Evolutionary conservation across 2,888 invertebrate species (phyloP), one percentile per base, ranked within the genome.

Genomic region (Hypolimnas misippus): DNA sequence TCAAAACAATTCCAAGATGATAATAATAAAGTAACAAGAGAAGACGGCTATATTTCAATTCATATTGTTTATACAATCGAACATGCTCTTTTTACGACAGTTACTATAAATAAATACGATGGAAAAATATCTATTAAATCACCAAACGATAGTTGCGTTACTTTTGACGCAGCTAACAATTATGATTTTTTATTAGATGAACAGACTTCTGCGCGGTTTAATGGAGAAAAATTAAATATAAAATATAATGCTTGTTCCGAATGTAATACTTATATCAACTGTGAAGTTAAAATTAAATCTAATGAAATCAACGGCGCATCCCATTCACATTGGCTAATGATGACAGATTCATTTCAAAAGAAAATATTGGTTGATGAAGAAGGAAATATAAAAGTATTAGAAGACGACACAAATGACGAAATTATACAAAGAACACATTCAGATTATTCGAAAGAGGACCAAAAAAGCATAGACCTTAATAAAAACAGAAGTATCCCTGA

Each of bases 41-140:
- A 67, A 0, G 90, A 90, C 72, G 90, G 90, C 6, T 91, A 83
- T 65, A 52, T 89, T 59, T 86, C 84, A n/a, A 72, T 91, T 8
- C 79, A 84, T 65, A 63, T 86, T 8, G 68, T 79, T 46, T 86
- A 78, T 68, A 82, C 81, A 1, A 78, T 92, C 63, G 93, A 93
- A 74, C 93, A 93, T 80, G 76, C 79, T 35, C 87, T 92, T 77
- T 93, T 93, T 70, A 85, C 93, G n/a, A 89, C 91, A n/a, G 80
- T 93, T 16, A 83, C 81, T 49, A 81, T 92, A 63, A 84, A 92
- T 70, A 87, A 85, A 73, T 73, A 77, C 31, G 79, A 76, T 62
- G 79, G 71, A 7, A 79, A 76, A 55, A 76, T 91, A 63, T 73
- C 78, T 5, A 72, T 90, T 1, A 81, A 83, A 31, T 90, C 90